These are phyloP conservation scores for Aethes cnicana DNA, from an alignment of 2,888 invertebrate genomes.

Conservation along the genomic window DNA sequence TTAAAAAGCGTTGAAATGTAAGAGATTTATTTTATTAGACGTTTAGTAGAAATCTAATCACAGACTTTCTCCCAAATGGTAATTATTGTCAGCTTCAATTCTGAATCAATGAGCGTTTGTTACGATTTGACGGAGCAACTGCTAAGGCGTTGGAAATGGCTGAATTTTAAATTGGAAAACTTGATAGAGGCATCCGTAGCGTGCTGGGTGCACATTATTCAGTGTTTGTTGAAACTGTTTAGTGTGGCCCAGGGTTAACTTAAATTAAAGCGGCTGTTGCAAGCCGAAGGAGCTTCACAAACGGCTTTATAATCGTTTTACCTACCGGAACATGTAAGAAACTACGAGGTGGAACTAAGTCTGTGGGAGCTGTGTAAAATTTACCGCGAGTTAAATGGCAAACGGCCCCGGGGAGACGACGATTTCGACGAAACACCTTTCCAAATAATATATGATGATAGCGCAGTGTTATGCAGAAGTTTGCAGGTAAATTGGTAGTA, in stretches of 20 bases:
- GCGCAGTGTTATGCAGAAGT: constrained; percentile 28
- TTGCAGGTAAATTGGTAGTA: constrained; percentile 30
- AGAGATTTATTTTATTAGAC: constrained; percentile 55
- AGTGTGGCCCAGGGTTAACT: constrained; percentile 56
- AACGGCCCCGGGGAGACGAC: constrained; percentile 23
- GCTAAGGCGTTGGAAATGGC: constrained; percentile 37
- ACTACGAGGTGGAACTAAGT: constrained; percentile 25
- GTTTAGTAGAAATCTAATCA: constrained; percentile 40
- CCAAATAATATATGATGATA: constrained; percentile 32
- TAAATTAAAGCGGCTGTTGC: constrained; percentile 62
- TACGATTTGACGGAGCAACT: constrained; percentile 16
- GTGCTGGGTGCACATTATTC: constrained; percentile 60
- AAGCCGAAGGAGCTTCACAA: constrained; percentile 36
- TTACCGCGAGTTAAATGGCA: constrained; percentile 30
- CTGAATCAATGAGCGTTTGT: constrained; percentile 20
- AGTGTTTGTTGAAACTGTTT: constrained; percentile 60
- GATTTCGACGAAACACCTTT: constrained; percentile 29
- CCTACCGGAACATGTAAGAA: constrained; percentile 30
- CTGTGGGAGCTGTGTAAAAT: constrained; percentile 25
- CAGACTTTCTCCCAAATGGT: constrained; percentile 38
- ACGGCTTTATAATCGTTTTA: constrained; percentile 33
- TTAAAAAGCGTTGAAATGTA: constrained; percentile 58
- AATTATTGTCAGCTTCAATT: constrained; percentile 28
- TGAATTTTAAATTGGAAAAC: constrained; percentile 47
- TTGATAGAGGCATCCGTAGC: constrained; percentile 48